Base-by-base conservation (phyloP, 2,888 invertebrate genomes). In the Temnothorax ravouxi region DNA sequence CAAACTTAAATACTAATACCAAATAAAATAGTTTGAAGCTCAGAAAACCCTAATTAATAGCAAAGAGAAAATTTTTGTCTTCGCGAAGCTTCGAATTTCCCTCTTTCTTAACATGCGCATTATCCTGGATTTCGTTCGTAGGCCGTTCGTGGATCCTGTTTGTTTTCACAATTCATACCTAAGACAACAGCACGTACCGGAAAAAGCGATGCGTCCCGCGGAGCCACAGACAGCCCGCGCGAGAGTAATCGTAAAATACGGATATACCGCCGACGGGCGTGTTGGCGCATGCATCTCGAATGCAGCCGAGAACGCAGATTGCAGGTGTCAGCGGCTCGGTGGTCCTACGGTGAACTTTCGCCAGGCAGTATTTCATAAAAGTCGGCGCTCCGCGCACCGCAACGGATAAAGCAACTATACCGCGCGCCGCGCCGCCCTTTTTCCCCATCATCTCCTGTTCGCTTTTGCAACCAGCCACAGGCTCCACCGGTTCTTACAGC, bases 311-410 rank as follows among this genome's bases (percentile, higher is more conserved):
- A 89, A 87, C 84, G 90, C 91, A 91, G 91, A 91, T 91, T 91
- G 91, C 91, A 91, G 90, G 88, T 92, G 90, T 89, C 91, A 88
- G 87, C 84, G 76, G 72, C 85, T 84, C 76, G 88, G 86, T 81
- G 86, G 86, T 90, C 85, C 87, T 84, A 86, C 84, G 82, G 86
- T 66, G 87, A 91, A 91, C 89, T 91, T 91, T 91, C 87, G 87
- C 84, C 87, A 67, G 81, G 85, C 85, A 79, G 88, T 91, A 92
- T 91, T 91, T 91, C 90, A 91, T 91, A 88, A 90, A 91, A 90
- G 86, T 84, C 85, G 83, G 87, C 84, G 84, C 82, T 61, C 83
- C 50, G 82, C 56, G 84, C 61, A 85, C 85, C 85, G 84, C 85
- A 81, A 82, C 41, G 82, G 71, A 75, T 69, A 75, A 66, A 84